Evolutionary conservation across 2,113 vertebrate species (phyloP).

Genomic region (Acinonyx jubatus): DNA sequence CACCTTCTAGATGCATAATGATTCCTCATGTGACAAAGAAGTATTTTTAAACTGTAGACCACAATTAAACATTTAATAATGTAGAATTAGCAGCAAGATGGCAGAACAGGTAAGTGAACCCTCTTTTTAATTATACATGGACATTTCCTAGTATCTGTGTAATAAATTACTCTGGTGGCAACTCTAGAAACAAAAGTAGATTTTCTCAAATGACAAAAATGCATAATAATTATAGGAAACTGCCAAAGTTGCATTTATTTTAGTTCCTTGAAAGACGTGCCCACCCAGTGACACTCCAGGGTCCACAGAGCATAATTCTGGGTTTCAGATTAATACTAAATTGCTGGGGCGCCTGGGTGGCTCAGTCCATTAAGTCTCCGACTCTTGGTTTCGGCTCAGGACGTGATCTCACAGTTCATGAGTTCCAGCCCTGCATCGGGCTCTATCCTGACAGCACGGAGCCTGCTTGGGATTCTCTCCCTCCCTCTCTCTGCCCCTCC

Average conservation of each 20-base stretch:
- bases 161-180: background rate
- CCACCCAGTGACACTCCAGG: background rate
- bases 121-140: background rate
- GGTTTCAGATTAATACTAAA: background rate
- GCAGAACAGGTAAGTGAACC: background rate
- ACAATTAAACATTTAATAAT: background rate
- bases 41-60: background rate
- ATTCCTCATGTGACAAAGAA: background rate
- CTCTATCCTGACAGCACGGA: too few species aligned
- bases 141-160: background rate
- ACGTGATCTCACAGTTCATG: too few species aligned
- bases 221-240: background rate
- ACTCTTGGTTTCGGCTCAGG: too few species aligned
- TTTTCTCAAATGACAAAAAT: conserved; percentile 19
- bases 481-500: too few species aligned
- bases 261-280: background rate
- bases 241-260: background rate
- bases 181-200: background rate
- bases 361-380: too few species aligned
- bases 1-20: background rate
- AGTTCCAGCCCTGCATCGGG: too few species aligned
- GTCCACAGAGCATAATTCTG: background rate
- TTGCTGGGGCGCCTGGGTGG: too few species aligned
- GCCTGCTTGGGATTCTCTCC: too few species aligned
- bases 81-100: background rate